Evolutionary conservation across 2,113 vertebrate genomes (phyloP).

Genomic region (Ariopsis seemanni): DNA sequence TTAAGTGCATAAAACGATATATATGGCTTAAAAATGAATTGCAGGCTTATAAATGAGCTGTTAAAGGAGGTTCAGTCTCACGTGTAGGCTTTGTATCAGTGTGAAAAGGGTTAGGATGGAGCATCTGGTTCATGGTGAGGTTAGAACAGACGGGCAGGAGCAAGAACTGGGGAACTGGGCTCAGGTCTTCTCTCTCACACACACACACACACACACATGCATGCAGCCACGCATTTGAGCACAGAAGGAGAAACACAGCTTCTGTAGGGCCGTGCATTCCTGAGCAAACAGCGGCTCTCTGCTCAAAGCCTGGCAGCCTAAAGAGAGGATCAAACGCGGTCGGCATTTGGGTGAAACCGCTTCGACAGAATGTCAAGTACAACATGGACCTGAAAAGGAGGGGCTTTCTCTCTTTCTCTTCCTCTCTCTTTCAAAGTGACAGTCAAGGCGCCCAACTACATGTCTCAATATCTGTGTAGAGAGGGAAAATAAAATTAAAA

Average conservation of each 20-base stretch:
- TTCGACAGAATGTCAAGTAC: conserved; percentile 74
- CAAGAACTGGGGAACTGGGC: conserved; percentile 1
- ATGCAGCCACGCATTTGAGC: not conserved
- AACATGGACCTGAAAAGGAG: conserved; percentile 56
- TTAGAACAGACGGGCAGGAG: conserved; percentile 33
- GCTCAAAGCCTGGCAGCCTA: conserved; percentile 60
- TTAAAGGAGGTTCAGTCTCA: conserved; percentile 20
- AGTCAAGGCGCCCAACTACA: conserved; percentile 62
- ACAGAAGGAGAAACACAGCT: conserved; percentile 45
- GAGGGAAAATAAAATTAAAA: not conserved
- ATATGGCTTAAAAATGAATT: not conserved
- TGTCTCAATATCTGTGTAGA: conserved; percentile 59
- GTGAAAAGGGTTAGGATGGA: conserved; percentile 27
- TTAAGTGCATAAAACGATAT: too few species aligned
- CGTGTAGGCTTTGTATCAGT: conserved; percentile 33
- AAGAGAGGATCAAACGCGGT: conserved; percentile 67
- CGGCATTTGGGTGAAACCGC: conserved; percentile 64
- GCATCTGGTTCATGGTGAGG: conserved; percentile 25
- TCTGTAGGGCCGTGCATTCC: conserved; percentile 36
- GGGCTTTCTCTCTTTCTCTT: conserved; percentile 28
- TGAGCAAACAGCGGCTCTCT: conserved; percentile 60
- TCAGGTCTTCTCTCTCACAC: conserved; percentile 2
- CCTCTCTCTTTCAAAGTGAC: conserved; percentile 63
- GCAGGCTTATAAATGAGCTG: conserved; percentile 17
- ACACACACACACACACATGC: conserved; percentile 29